Conservation (phyloP, 2,797 vertebrate genomes). For the Huso huso region DNA sequence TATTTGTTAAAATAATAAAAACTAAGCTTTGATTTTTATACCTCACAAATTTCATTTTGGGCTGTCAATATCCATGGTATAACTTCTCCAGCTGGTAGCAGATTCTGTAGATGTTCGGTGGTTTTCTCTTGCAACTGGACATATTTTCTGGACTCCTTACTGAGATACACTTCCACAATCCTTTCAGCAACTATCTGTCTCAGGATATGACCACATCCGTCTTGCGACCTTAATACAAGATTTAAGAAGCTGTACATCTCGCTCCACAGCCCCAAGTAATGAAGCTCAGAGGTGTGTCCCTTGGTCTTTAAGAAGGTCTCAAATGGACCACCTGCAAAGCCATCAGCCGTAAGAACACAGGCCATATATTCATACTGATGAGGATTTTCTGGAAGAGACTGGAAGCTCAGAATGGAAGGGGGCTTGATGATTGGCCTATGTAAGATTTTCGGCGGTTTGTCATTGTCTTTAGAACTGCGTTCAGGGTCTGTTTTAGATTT, state of each 20-base stretch:
- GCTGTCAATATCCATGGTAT: slow-evolving; percentile 23
- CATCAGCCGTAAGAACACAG: not conserved
- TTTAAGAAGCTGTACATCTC: slow-evolving; percentile 21
- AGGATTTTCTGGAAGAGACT: not conserved
- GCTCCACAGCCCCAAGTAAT: slow-evolving; percentile 21
- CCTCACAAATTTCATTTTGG: slow-evolving; percentile 12
- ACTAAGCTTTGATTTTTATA: not conserved
- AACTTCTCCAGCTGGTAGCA: slow-evolving; percentile 13
- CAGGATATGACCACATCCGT: slow-evolving; percentile 11
- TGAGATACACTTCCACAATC: not conserved
- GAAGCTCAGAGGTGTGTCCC: slow-evolving; percentile 4
- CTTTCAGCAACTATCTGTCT: not conserved
- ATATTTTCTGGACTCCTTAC: slow-evolving; percentile 4
- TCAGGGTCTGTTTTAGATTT: too few species aligned
- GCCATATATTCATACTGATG: not conserved
- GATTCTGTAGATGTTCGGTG: slow-evolving; percentile 11
- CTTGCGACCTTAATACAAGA: slow-evolving; percentile 13
- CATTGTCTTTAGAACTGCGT: not conserved
- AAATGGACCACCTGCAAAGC: not conserved
- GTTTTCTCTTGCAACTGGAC: not conserved
- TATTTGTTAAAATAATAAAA: too few species aligned
- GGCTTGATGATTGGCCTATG: not conserved
- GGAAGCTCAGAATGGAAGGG: not conserved
- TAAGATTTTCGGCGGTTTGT: not conserved
- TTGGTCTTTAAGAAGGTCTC: not conserved